Percentiles rank a stretch among this genome's conserved stretches.
These are phyloP conservation scores for Cygnus olor DNA, from an alignment of 2,797 vertebrate species.

Conservation along the genomic window DNA sequence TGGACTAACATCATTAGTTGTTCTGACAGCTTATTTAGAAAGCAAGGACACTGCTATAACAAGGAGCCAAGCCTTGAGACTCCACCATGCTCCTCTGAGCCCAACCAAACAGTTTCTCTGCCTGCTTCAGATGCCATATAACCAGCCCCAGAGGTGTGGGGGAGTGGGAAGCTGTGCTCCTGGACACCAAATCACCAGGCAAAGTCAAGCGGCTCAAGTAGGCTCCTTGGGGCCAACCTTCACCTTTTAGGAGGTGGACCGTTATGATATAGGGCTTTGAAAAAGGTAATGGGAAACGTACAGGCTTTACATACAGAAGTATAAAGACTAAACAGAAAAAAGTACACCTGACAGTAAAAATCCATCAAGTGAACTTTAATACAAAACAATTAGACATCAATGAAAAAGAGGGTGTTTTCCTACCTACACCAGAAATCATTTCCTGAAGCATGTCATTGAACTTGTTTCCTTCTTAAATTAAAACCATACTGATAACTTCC, in stretches of 20 bases:
- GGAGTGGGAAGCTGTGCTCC: neutral
- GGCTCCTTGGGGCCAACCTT: neutral
- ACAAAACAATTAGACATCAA: neutral
- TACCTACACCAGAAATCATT: neutral
- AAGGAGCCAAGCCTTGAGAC: neutral
- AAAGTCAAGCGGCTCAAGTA: neutral
- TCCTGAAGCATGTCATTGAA: neutral
- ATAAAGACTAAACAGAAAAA: neutral
- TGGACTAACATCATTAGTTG: neutral
- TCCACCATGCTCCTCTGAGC: neutral
- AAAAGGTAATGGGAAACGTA: neutral
- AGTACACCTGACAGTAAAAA: neutral
- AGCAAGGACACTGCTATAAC: neutral
- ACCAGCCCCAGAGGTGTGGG: neutral
- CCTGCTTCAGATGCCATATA: neutral
- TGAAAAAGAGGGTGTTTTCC: neutral
- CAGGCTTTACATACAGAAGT: neutral
- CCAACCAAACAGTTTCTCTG: neutral
- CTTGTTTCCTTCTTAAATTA: neutral
- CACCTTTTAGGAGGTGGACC: neutral
- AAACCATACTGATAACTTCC: neutral
- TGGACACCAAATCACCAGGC: neutral
- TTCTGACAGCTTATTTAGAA: conserved; percentile 15
- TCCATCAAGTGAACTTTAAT: neutral
- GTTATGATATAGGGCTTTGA: neutral